Evolutionary conservation across 1,140 invertebrate genomes (phyloP).

Genomic region (Hirudo medicinalis): DNA sequence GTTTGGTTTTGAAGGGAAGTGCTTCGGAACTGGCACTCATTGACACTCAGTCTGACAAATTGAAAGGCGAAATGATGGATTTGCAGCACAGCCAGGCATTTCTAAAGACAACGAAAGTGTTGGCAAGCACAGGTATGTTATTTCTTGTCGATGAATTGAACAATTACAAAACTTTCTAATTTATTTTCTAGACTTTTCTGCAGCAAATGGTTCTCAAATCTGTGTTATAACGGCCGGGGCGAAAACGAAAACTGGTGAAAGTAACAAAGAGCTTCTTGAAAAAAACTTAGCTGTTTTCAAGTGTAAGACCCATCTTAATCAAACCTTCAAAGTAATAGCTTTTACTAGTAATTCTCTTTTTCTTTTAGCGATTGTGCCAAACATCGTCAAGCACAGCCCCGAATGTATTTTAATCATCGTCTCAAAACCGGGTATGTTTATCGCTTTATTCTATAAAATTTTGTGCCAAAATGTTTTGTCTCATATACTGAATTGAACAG

Average conservation of each 20-base stretch:
- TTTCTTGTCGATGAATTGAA: not conserved
- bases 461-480: not conserved
- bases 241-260: constrained; percentile 71
- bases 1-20: constrained; percentile 49
- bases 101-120: constrained; percentile 63
- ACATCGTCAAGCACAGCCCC: constrained; percentile 69
- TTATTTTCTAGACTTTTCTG: constrained; percentile 53
- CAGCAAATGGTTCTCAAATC: constrained; percentile 62
- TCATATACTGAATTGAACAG: not conserved
- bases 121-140: constrained; percentile 51
- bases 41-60: constrained; percentile 64
- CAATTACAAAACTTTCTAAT: not conserved
- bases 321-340: not conserved
- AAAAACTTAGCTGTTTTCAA: constrained; percentile 78
- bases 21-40: constrained; percentile 66
- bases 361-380: constrained; percentile 54
- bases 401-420: constrained; percentile 73
- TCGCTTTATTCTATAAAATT: not conserved
- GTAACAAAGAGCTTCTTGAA: constrained; percentile 65
- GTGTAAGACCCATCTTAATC: constrained; percentile 26
- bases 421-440: constrained; percentile 58
- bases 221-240: constrained; percentile 78
- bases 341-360: not conserved
- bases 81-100: constrained; percentile 73
- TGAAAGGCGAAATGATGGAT: constrained; percentile 76